Conservation (phyloP, 2,113 vertebrate genomes). For the Larimichthys polyactis region DNA sequence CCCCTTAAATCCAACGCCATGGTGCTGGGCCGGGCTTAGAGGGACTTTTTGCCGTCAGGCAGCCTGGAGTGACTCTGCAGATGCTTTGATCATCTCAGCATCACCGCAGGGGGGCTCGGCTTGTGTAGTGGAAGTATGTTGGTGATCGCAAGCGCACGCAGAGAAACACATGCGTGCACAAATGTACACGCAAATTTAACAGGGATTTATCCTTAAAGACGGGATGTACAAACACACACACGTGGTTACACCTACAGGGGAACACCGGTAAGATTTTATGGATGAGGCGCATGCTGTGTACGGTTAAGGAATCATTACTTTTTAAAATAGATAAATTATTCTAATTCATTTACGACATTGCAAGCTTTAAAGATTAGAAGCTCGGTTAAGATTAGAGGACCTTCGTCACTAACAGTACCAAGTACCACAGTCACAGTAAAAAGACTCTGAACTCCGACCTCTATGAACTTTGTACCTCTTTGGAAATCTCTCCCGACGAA, state of each 20-base stretch:
- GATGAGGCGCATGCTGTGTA: too few species aligned
- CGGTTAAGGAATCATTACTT: too few species aligned
- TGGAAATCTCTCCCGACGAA: too few species aligned
- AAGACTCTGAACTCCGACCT: too few species aligned
- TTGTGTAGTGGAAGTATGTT: slow-evolving; percentile 35
- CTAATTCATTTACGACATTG: too few species aligned
- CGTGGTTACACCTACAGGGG: neutral
- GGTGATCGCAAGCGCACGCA: slow-evolving; percentile 14
- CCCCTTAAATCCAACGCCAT: neutral
- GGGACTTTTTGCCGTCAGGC: slow-evolving; percentile 31
- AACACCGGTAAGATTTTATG: neutral
- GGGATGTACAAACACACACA: neutral
- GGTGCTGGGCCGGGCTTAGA: slow-evolving; percentile 12
- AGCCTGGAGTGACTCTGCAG: slow-evolving; percentile 58
- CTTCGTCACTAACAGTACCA: too few species aligned
- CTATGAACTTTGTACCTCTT: too few species aligned
- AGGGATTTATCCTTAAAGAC: neutral
- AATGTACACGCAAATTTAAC: slow-evolving; percentile 13
- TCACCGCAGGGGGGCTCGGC: slow-evolving; percentile 25
- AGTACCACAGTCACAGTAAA: too few species aligned
- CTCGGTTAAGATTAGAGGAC: too few species aligned
- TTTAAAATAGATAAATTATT: too few species aligned
- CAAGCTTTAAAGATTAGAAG: too few species aligned
- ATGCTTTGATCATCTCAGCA: slow-evolving; percentile 61
- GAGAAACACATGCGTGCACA: slow-evolving; percentile 1